phyloP scores from a whole-genome alignment of 2,888 invertebrate species.

The Watsonalla cultraria region DNA sequence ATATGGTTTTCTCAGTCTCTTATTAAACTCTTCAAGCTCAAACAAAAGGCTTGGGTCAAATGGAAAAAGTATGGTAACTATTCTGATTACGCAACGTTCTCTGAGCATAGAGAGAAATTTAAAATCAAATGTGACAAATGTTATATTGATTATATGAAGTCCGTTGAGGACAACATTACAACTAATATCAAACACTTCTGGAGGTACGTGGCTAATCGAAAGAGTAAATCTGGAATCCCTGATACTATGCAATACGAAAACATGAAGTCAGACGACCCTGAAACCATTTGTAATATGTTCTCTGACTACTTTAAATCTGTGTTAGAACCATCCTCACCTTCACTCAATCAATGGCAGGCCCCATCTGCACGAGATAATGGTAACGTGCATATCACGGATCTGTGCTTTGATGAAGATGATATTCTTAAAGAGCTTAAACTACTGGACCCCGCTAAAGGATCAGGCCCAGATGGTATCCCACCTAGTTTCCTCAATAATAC shows the following conservation, averaged over 20 bases:
- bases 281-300: not conserved
- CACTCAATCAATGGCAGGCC: not conserved
- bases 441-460: conserved; percentile 3
- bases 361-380: not conserved
- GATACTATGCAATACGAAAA: not conserved
- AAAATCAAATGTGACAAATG: too few relatives aligned
- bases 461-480: conserved; percentile 6
- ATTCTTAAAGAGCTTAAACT: not conserved
- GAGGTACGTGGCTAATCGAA: not conserved
- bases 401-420: not conserved
- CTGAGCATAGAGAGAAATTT: not conserved
- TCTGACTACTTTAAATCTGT: not conserved
- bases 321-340: not conserved
- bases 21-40: too few relatives aligned
- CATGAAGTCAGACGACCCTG: not conserved
- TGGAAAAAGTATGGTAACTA: not conserved
- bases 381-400: not conserved
- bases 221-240: not conserved
- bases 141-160: not conserved
- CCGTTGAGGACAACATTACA: not conserved
- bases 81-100: not conserved
- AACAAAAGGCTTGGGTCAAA: not conserved
- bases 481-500: not conserved
- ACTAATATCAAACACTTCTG: not conserved
- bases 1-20: not conserved